Evolutionary conservation across 2,797 vertebrate genomes (phyloP).

Genomic region (Gymnodraco acuticeps): DNA sequence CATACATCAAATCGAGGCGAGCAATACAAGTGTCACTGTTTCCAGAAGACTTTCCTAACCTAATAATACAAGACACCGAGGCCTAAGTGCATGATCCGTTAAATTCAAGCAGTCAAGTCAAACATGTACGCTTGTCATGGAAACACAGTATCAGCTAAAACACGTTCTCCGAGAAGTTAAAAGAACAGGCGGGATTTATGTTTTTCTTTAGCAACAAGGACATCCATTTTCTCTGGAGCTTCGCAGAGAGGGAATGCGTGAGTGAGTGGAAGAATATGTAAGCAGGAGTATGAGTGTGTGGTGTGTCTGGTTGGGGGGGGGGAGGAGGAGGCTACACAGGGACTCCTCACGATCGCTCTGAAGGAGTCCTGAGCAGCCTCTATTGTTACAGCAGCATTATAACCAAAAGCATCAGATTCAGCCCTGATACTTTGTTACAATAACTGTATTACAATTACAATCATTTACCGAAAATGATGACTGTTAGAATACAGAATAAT

Average conservation of each 20-base stretch:
- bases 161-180: conserved; percentile 16
- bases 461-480: neutral
- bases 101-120: conserved; percentile 3
- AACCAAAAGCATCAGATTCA: neutral
- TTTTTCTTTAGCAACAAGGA: conserved; percentile 23
- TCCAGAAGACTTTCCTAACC: conserved; percentile 15
- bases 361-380: conserved; percentile 30
- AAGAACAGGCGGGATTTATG: conserved; percentile 6
- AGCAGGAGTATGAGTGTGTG: conserved; percentile 46
- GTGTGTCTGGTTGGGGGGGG: conserved; percentile 18
- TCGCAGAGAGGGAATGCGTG: conserved; percentile 38
- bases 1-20: conserved; percentile 52
- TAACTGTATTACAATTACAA: conserved; percentile 1
- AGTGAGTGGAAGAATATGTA: conserved; percentile 71
- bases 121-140: neutral
- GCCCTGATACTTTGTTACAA: neutral
- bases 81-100: conserved; percentile 12
- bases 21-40: conserved; percentile 31
- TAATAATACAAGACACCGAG: conserved; percentile 28
- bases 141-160: conserved; percentile 3
- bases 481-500: neutral
- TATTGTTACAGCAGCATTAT: neutral
- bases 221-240: conserved; percentile 56
- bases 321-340: conserved; percentile 37
- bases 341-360: conserved; percentile 52